Evolutionary conservation across 2,888 invertebrate species (phyloP).

Genomic region (Elmis aenea): DNA sequence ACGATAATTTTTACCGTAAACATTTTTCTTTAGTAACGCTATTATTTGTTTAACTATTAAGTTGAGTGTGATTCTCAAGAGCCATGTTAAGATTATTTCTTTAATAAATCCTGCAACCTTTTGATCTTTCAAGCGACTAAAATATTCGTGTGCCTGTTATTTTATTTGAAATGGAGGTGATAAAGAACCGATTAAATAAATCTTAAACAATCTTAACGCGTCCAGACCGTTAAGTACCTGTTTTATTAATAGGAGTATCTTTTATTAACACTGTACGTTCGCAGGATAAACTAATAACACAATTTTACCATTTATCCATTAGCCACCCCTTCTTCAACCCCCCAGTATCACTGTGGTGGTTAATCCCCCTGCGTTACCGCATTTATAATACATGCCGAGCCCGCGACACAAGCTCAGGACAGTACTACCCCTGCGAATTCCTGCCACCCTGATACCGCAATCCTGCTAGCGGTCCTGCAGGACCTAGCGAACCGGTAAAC

Average conservation of each 20-base stretch:
- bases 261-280: slow-evolving; percentile 21
- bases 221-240: too few relatives aligned
- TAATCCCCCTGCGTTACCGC: slow-evolving; percentile 27
- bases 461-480: slow-evolving; percentile 34
- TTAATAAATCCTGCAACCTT: too few relatives aligned
- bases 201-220: too few relatives aligned
- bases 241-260: slow-evolving; percentile 20
- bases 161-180: too few relatives aligned
- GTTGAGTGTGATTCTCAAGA: too few relatives aligned
- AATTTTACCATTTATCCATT: slow-evolving; percentile 36
- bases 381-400: slow-evolving; percentile 36
- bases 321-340: slow-evolving; percentile 21
- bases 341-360: slow-evolving; percentile 20
- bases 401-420: slow-evolving; percentile 27
- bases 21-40: too few relatives aligned
- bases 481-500: slow-evolving; percentile 26
- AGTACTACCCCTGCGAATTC: slow-evolving; percentile 25
- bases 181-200: too few relatives aligned
- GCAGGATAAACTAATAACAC: slow-evolving; percentile 35
- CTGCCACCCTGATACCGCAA: slow-evolving; percentile 33
- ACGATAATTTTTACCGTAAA: too few relatives aligned
- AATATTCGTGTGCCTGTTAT: too few relatives aligned
- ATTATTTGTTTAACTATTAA: too few relatives aligned
- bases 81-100: too few relatives aligned
- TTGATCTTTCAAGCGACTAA: too few relatives aligned